A percentile compares a stretch with the other conserved stretches of the same genome.
Conservation (phyloP, 2,113 vertebrate genomes). For the Labeo catla region DNA sequence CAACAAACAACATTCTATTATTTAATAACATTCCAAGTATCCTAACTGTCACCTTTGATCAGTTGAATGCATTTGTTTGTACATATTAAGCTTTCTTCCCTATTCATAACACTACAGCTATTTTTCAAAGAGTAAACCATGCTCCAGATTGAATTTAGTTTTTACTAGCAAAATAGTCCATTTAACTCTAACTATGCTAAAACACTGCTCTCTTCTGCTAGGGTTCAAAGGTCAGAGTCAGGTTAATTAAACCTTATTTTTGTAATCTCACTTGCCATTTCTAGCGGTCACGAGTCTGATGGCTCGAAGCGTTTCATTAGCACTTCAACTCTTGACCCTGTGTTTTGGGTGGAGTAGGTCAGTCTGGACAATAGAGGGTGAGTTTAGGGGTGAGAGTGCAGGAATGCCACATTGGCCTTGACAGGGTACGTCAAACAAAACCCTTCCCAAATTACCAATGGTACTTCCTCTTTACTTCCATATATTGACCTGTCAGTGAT, state of each 20-base stretch:
- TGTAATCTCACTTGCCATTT: constrained; percentile 35
- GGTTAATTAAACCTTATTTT: constrained; percentile 33
- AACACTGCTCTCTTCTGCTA: not conserved
- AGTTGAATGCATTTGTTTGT: not conserved
- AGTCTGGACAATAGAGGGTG: constrained; percentile 58
- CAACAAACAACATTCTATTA: too few relatives aligned
- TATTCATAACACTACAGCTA: not conserved
- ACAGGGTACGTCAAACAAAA: constrained; percentile 33
- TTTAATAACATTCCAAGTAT: too few relatives aligned
- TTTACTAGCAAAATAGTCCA: not conserved
- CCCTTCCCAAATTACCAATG: not conserved
- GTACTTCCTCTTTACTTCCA: constrained; percentile 49
- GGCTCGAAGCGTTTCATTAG: constrained; percentile 46
- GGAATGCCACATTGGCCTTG: constrained; percentile 1
- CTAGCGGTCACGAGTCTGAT: constrained; percentile 33
- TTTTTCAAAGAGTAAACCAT: not conserved
- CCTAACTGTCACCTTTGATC: not conserved
- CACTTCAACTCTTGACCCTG: constrained; percentile 50
- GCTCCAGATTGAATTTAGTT: not conserved
- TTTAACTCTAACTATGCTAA: not conserved
- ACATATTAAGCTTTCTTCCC: not conserved
- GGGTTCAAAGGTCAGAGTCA: not conserved
- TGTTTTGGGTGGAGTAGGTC: constrained; percentile 63
- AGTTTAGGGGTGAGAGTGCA: constrained; percentile 31
- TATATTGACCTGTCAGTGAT: constrained; percentile 38